Percentiles rank a stretch among this genome's conserved stretches.
These are phyloP conservation scores for Solenopsis invicta DNA, from an alignment of 1,140 invertebrate species.

Conservation along the genomic window DNA sequence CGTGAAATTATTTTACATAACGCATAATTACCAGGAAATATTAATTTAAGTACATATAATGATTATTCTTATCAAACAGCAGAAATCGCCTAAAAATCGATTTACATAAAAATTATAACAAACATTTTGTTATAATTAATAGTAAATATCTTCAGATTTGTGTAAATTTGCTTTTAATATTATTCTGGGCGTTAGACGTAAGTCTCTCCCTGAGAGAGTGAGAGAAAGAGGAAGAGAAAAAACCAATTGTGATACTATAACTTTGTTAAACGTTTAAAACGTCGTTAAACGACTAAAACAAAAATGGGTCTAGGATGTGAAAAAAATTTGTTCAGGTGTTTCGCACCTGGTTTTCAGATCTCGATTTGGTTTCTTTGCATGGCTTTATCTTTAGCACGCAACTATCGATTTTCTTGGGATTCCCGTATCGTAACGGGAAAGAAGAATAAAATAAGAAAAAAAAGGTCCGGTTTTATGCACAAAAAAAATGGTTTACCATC, in stretches of 20 bases:
- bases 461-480: background rate
- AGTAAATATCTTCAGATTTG: background rate
- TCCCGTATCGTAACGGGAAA: too few relatives aligned
- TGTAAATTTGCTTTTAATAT: background rate
- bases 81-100: background rate
- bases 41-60: background rate
- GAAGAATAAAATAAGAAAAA: background rate
- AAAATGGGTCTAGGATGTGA: background rate
- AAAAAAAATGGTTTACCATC: conserved; percentile 31
- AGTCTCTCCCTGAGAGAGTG: background rate
- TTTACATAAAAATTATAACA: conserved; percentile 5
- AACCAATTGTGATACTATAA: too few relatives aligned
- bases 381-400: background rate
- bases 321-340: background rate
- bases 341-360: background rate
- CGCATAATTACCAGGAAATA: background rate
- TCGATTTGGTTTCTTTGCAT: background rate
- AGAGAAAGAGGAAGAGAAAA: too few relatives aligned
- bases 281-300: background rate
- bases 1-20: background rate
- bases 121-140: background rate
- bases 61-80: background rate
- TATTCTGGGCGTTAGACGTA: background rate
- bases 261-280: too few relatives aligned
- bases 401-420: background rate